These are phyloP conservation scores for Thunnus albacares DNA, from an alignment of 2,797 vertebrate species.

Conservation along the genomic window DNA sequence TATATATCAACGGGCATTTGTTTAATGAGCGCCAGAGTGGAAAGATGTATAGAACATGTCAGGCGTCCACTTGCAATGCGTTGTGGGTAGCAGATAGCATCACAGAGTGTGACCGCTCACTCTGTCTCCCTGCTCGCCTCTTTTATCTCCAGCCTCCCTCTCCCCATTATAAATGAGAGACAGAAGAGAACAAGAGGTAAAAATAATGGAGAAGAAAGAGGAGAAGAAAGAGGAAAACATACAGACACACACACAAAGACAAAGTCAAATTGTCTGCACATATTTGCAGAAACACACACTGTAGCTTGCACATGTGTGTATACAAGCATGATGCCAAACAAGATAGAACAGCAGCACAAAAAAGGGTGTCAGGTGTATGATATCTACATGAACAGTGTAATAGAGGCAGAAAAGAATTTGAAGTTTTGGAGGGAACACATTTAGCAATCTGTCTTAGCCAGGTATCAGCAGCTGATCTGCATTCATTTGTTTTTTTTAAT, in stretches of 20 bases:
- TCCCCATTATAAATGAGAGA: conserved; percentile 95
- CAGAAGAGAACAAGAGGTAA: conserved; percentile 89
- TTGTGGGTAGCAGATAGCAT: conserved; percentile 94
- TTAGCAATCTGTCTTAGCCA: conserved; percentile 35
- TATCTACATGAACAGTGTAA: conserved; percentile 15
- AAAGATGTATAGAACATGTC: conserved; percentile 97
- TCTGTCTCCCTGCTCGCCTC: conserved; percentile 90
- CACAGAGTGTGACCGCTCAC: conserved; percentile 93
- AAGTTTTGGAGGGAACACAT: conserved; percentile 21
- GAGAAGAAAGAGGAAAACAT: conserved; percentile 75
- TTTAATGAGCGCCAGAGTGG: conserved; percentile 94
- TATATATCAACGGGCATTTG: conserved; percentile 91
- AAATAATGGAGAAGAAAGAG: conserved; percentile 89
- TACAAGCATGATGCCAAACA: conserved; percentile 38
- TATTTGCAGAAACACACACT: conserved; percentile 27
- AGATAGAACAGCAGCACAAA: conserved; percentile 12
- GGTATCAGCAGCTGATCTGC: conserved; percentile 65
- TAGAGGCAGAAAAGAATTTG: conserved; percentile 1
- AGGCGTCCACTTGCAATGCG: conserved; percentile 91
- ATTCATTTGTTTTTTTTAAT: conserved; percentile 77
- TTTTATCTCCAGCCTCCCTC: conserved; percentile 92
- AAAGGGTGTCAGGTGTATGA: neutral
- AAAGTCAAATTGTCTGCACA: conserved; percentile 49
- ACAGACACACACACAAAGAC: conserved; percentile 37
- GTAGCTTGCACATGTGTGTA: neutral